These are phyloP conservation scores for Neosilurus mollespiculum DNA, from an alignment of 2,797 vertebrate species.

Conservation along the genomic window DNA sequence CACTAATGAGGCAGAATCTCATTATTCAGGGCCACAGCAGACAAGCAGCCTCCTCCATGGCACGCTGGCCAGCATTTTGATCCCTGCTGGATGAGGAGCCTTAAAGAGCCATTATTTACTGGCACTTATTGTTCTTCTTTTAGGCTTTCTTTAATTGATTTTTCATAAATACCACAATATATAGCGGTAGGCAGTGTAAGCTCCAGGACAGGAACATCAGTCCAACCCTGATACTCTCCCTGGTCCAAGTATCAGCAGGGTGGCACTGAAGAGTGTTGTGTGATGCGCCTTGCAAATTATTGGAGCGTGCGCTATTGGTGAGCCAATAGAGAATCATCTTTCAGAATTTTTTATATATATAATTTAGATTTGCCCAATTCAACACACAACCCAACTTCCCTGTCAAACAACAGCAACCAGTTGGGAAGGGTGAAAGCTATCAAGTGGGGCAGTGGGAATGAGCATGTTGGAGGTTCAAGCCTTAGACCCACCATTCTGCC, in stretches of 20 bases:
- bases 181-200: too few species aligned
- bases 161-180: background rate
- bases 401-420: background rate
- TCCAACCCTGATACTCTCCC: background rate
- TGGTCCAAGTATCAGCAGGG: background rate
- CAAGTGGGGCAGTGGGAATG: background rate
- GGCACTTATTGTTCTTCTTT: conserved; percentile 6
- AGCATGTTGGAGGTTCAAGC: too few species aligned
- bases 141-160: conserved; percentile 12
- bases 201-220: background rate
- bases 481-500: too few species aligned
- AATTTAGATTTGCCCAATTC: background rate
- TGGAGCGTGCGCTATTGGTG: background rate
- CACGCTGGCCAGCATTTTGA: conserved; percentile 33
- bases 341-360: too few species aligned
- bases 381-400: background rate
- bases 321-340: background rate
- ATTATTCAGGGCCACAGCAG: conserved; percentile 45
- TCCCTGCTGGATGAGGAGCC: conserved; percentile 24
- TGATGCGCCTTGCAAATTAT: background rate
- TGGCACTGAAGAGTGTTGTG: background rate
- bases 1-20: conserved; percentile 54
- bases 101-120: conserved; percentile 26
- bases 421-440: background rate
- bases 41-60: conserved; percentile 45